Base-by-base conservation (phyloP, 2,797 vertebrate genomes). In the Gorsachius magnificus region DNA sequence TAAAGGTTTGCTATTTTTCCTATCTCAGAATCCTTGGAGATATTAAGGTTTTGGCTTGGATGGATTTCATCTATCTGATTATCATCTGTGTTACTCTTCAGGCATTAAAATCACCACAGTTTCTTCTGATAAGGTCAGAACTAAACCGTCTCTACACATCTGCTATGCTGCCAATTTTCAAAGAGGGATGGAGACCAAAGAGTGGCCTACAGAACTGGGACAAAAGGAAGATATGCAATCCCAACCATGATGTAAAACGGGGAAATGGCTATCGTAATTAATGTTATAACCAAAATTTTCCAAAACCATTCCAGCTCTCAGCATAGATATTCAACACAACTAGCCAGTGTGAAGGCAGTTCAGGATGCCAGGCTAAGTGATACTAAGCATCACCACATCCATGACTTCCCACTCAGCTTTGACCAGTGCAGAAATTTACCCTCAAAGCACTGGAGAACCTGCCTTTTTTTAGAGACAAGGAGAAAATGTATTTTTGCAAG, bases 401-500 rank as follows among this genome's bases (percentile, higher is more conserved):
- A 8, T 50, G 50, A 26, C 8, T 84, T 89, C 38, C 18, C 19
- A n/a, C 25, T 16, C 48, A 77, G 48, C 22, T 85, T 64, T 48
- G 13, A 24, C 11, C 41, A 51, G 8, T 9, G 26, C 16, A 82
- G 71, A 63, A 66, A 48, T 69, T 87, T 65, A 77, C 31, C 11
- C 48, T 90, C 35, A 83, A 78, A 74, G 8, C 20, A 16, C 6
- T 48, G 31, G 63, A 89, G 35, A 68, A 46, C 16, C 13, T 41
- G 31, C 4, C 18, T 90, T 78, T 36, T 75, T n/a, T 53, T 28
- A 53, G 29, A 86, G 26, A 29, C 14, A 86, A 89, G 48, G 36
- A 93, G 64, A 80, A 92, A 89, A 83, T 29, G 10, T 14, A 9
- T 84, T 94, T 91, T 66, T 95, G 28, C 46, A 43, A 91, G 41